Conservation (phyloP, 2,113 vertebrate species). For the Ameiurus melas region DNA sequence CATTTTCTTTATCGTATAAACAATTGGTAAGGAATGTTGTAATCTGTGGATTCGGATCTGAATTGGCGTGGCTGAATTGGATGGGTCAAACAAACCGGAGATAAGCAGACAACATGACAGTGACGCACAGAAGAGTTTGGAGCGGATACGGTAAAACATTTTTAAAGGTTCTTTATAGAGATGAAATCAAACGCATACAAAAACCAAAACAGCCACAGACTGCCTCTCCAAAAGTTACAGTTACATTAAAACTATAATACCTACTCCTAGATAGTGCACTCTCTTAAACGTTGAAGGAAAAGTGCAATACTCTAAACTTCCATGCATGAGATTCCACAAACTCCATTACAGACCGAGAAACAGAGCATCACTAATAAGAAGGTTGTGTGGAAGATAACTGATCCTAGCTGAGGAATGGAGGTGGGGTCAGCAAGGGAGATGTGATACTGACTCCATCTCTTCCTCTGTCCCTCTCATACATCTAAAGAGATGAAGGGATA, state of each 20-base stretch:
- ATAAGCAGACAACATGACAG: not conserved
- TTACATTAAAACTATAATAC: not conserved
- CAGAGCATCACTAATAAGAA: not conserved
- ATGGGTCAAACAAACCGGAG: not conserved
- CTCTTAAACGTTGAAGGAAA: not conserved
- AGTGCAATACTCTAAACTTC: not conserved
- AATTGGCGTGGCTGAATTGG: not conserved
- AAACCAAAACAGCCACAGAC: not conserved
- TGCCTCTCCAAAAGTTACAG: not conserved
- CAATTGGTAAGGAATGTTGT: not conserved
- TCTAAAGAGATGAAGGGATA: conserved; percentile 49
- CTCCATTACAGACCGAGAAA: not conserved
- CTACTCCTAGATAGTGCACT: not conserved
- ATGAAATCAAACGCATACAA: not conserved
- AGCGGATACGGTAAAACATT: not conserved
- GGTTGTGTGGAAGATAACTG: conserved; percentile 17
- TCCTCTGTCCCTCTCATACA: conserved; percentile 43
- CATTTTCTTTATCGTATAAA: not conserved
- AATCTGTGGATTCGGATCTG: not conserved
- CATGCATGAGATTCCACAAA: not conserved
- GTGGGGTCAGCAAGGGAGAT: conserved; percentile 29
- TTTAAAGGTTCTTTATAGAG: not conserved
- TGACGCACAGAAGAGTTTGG: not conserved
- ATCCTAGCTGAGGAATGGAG: conserved; percentile 35
- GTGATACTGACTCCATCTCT: conserved; percentile 41